Evolutionary conservation across 2,113 vertebrate genomes (phyloP).

Genomic region (Chaetodon trifascialis): DNA sequence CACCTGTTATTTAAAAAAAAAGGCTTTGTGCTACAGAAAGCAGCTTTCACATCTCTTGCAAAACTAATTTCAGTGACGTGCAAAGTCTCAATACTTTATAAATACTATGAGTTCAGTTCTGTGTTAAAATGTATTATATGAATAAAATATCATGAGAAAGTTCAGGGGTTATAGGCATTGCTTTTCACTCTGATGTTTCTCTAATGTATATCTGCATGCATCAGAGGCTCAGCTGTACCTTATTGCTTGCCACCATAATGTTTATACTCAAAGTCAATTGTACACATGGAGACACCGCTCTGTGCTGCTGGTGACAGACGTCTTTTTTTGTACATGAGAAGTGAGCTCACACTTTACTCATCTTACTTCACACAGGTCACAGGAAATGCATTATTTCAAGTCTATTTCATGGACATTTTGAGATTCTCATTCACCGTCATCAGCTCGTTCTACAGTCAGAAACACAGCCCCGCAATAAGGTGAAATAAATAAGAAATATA

Average conservation of each 20-base stretch:
- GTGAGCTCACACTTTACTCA: background rate
- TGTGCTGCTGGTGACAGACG: slow-evolving; percentile 8
- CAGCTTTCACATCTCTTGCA: background rate
- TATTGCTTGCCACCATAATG: background rate
- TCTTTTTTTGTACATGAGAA: background rate
- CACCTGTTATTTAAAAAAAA: background rate
- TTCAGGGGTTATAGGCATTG: background rate
- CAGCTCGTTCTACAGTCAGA: slow-evolving; percentile 11
- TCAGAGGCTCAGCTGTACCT: slow-evolving; percentile 23
- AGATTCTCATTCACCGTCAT: slow-evolving; percentile 27
- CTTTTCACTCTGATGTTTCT: slow-evolving; percentile 14
- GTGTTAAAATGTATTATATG: background rate
- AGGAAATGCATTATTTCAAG: background rate
- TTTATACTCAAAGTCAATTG: slow-evolving; percentile 21
- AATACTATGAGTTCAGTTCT: background rate
- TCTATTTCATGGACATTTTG: background rate
- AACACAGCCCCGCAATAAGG: background rate
- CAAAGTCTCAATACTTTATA: background rate
- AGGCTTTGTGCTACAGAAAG: background rate
- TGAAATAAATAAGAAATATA: slow-evolving; percentile 41
- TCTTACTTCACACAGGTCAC: background rate
- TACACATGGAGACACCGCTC: slow-evolving; percentile 1
- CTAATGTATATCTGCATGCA: background rate
- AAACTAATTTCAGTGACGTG: background rate
- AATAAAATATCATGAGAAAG: background rate